Conservation (phyloP, 1,140 invertebrate species). For the Zaprionus vittiger region DNA sequence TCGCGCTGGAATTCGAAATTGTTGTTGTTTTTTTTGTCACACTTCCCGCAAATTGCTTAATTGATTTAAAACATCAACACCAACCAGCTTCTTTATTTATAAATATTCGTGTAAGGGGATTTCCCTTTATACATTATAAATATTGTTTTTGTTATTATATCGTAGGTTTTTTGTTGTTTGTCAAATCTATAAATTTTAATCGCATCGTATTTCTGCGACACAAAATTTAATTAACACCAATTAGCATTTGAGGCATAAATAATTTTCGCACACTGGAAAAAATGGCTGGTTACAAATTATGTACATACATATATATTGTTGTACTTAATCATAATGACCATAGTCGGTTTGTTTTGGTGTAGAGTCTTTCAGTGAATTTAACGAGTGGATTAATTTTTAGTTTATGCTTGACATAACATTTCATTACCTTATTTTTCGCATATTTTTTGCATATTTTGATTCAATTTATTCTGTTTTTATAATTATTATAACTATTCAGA, state of each 20-base stretch:
- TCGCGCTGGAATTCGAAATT: slow-evolving; percentile 3
- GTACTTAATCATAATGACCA: slow-evolving; percentile 22
- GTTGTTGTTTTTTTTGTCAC: not conserved
- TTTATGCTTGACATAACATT: slow-evolving; percentile 29
- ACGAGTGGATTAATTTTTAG: slow-evolving; percentile 38
- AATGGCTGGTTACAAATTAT: slow-evolving; percentile 24
- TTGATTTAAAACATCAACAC: slow-evolving; percentile 1
- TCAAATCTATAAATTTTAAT: slow-evolving; percentile 47
- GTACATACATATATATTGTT: slow-evolving; percentile 39
- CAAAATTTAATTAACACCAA: slow-evolving; percentile 57
- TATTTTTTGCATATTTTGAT: not conserved
- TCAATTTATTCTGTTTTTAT: slow-evolving; percentile 2
- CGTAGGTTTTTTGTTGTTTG: slow-evolving; percentile 10
- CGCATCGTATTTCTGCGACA: slow-evolving; percentile 32
- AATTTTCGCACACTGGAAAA: slow-evolving; percentile 3
- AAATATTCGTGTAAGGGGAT: not conserved
- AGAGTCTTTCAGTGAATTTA: not conserved
- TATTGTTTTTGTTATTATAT: slow-evolving; percentile 8
- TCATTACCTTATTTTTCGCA: slow-evolving; percentile 19
- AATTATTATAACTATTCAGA: not conserved
- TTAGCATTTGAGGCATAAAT: slow-evolving; percentile 42
- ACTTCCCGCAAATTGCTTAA: slow-evolving; percentile 27
- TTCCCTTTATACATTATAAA: slow-evolving; percentile 1
- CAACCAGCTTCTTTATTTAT: not conserved
- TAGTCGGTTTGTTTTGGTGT: slow-evolving; percentile 1